Evolutionary conservation across 1,140 invertebrate species (phyloP).

Genomic region (Paralvinella palmiformis): DNA sequence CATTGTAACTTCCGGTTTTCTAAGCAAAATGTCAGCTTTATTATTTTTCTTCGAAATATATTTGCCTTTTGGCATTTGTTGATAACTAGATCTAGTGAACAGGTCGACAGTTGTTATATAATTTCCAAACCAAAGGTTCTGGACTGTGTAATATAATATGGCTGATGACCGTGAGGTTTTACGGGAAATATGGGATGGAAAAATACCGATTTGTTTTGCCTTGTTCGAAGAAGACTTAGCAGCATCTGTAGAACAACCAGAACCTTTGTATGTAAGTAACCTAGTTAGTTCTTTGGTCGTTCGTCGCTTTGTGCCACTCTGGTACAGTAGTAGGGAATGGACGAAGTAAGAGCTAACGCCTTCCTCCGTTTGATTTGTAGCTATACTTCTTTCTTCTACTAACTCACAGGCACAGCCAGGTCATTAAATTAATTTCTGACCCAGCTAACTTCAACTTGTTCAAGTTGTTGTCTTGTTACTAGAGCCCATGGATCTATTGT

Average conservation of each 20-base stretch:
- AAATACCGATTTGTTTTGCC: constrained; percentile 84
- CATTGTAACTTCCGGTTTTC: too few species aligned
- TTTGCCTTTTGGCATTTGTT: too few species aligned
- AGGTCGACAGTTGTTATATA: too few species aligned
- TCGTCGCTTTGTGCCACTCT: not conserved
- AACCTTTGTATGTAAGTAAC: constrained; percentile 70
- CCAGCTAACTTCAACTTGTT: not conserved
- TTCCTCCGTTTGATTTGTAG: not conserved
- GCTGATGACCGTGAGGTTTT: constrained; percentile 67
- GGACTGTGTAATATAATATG: too few species aligned
- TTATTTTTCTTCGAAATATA: too few species aligned
- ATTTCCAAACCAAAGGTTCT: too few species aligned
- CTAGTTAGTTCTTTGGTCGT: not conserved
- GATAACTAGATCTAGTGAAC: too few species aligned
- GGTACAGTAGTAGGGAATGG: not conserved
- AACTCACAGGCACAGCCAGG: too few species aligned
- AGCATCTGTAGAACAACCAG: constrained; percentile 78
- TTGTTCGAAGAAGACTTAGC: constrained; percentile 81
- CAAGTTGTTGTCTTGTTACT: not conserved
- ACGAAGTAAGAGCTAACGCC: not conserved
- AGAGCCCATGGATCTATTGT: constrained; percentile 1
- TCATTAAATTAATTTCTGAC: not conserved
- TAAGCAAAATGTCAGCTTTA: too few species aligned
- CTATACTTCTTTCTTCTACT: not conserved
- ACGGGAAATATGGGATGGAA: constrained; percentile 90